Evolutionary conservation across 2,113 vertebrate genomes (phyloP).

Genomic region (Brachionichthys hirsutus): DNA sequence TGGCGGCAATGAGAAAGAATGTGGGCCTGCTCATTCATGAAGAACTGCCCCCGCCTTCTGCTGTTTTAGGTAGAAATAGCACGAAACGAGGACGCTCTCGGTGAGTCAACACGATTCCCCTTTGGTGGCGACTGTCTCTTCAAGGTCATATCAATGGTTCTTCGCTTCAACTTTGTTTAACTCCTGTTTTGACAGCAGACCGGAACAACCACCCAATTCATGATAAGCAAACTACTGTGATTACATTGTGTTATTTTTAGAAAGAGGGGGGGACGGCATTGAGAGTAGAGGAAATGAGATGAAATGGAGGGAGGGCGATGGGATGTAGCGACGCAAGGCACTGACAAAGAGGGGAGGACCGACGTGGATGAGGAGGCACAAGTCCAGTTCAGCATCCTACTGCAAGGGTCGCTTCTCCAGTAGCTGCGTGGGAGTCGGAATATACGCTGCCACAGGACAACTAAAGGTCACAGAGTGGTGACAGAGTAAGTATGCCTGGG

Average conservation of each 20-base stretch:
- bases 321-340: slow-evolving; percentile 52
- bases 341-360: slow-evolving; percentile 56
- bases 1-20: not conserved
- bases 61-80: too few relatives aligned
- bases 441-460: slow-evolving; percentile 11
- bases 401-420: slow-evolving; percentile 23
- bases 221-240: slow-evolving; percentile 58
- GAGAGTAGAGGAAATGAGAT: slow-evolving; percentile 68
- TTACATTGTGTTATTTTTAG: slow-evolving; percentile 74
- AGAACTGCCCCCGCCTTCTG: not conserved
- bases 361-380: slow-evolving; percentile 40
- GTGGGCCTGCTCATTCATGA: slow-evolving; percentile 16
- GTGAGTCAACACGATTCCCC: too few relatives aligned
- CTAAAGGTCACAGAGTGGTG: slow-evolving; percentile 13
- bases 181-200: slow-evolving; percentile 12
- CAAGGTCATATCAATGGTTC: not conserved
- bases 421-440: slow-evolving; percentile 6
- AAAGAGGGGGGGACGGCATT: slow-evolving; percentile 44
- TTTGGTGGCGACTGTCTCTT: too few relatives aligned
- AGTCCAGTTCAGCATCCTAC: slow-evolving; percentile 46
- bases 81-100: too few relatives aligned
- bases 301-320: slow-evolving; percentile 53
- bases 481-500: slow-evolving; percentile 50
- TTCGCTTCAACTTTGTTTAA: not conserved
- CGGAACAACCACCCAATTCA: slow-evolving; percentile 35